Percentiles rank a stretch among this genome's conserved stretches.
Conservation (phyloP, 2,797 vertebrate genomes). For the Schizopygopsis malacanthus region DNA sequence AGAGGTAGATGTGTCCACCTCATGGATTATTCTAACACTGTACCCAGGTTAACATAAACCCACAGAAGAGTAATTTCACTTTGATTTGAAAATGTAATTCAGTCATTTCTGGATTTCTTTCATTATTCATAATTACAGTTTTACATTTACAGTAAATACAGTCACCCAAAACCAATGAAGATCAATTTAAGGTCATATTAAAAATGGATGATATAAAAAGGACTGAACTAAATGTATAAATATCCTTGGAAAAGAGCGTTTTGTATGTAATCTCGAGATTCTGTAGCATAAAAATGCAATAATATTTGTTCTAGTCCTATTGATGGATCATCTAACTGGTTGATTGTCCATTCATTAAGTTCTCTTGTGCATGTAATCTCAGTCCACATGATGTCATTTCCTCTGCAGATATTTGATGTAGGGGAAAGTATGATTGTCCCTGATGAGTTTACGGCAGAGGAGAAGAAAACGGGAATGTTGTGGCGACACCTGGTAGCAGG, state of each 20-base stretch:
- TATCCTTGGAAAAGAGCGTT: background rate
- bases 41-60: background rate
- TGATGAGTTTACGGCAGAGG: conserved; percentile 95
- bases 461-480: conserved; percentile 94
- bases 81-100: background rate
- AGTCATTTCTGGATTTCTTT: background rate
- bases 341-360: conserved; percentile 2
- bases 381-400: background rate
- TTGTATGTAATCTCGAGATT: background rate
- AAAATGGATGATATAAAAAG: background rate
- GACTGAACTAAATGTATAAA: background rate
- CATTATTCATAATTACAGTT: background rate
- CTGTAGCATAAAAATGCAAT: background rate
- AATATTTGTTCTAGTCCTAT: background rate
- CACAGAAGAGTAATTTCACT: background rate
- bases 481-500: conserved; percentile 97
- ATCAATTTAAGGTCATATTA: background rate
- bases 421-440: conserved; percentile 94
- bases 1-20: conserved; percentile 1
- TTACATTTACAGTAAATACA: no score
- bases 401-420: conserved; percentile 91
- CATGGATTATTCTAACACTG: background rate
- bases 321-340: no score
- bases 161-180: background rate
- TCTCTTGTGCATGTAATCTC: background rate